Base-by-base conservation (phyloP, 2,797 vertebrate genomes). In the Danio kyathit region DNA sequence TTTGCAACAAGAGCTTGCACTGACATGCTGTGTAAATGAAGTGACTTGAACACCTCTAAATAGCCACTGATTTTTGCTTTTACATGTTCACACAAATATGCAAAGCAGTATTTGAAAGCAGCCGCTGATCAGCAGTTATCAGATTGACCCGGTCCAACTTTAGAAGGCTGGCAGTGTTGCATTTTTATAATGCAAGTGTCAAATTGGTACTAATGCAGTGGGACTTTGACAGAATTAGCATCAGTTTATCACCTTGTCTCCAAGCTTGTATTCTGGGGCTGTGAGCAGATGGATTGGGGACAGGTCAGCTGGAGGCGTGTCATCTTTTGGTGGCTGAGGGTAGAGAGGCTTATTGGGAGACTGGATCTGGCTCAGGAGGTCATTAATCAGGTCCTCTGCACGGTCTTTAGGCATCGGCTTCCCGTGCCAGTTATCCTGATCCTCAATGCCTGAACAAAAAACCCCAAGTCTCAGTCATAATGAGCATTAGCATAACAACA, bases 401-500 rank as follows among this genome's bases (percentile, higher is more conserved):
- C 59, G 86, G 80, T 97, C 95, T 85, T 95, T 95, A 10, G 96
- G 92, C 83, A 97, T 93, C 7, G 96, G 94, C 66, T 96, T 97
- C 51, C 96, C 96, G 67, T 96, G 94, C 96, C 96, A 97, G 83
- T 94, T 95, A 0, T 96, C 95, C 52, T 89, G 41, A 89, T 97
- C 91, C 86, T 97, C 96, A 86, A 96, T 92, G 61, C 89, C 97
- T 98, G 72, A 12, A 41, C 54, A 43, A 0, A 84, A 10, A 7
- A 16, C 12, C 19, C 76, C 21, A 71, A 5, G 43, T 44, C 10
- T 14, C 57, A 46, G 19, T 46, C n/a, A 61, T 81, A 14, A 61
- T 11, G 8, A 1, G 4, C 14, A 60, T 40, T 9, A 9, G 4
- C 6, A 43, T 6, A 70, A 29, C 44, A 70, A 29, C 44, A 38